These are phyloP conservation scores for Conistra vaccinii DNA, from an alignment of 2,888 invertebrate species.

Conservation along the genomic window DNA sequence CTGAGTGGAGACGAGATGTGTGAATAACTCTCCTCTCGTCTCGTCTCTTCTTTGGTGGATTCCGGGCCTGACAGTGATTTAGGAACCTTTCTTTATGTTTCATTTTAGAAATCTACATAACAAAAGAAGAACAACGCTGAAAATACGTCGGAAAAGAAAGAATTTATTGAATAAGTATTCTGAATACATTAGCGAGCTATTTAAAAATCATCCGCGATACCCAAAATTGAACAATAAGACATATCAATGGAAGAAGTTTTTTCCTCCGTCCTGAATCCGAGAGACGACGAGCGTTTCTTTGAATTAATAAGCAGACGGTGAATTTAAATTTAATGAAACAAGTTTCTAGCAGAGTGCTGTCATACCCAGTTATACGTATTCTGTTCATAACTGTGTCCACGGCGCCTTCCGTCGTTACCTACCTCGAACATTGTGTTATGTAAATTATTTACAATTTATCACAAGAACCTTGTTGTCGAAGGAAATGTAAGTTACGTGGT, in stretches of 20 bases:
- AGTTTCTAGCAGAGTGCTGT: constrained; percentile 80
- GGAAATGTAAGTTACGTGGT: constrained; percentile 47
- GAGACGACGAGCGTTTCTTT: constrained; percentile 78
- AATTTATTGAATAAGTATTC: constrained; percentile 55
- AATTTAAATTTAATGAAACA: constrained; percentile 89
- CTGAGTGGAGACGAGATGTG: too few species aligned
- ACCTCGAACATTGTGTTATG: constrained; percentile 76
- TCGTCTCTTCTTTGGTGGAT: too few species aligned
- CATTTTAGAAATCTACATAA: neutral
- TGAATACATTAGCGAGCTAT: constrained; percentile 58
- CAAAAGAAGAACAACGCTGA: constrained; percentile 19
- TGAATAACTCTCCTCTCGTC: too few species aligned
- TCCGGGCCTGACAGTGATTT: neutral
- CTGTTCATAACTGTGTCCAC: constrained; percentile 75
- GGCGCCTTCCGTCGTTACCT: constrained; percentile 71
- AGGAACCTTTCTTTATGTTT: neutral
- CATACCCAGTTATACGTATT: constrained; percentile 78
- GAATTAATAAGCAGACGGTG: constrained; percentile 86
- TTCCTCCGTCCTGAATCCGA: constrained; percentile 72
- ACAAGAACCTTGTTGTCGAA: constrained; percentile 41
- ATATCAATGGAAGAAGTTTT: constrained; percentile 76
- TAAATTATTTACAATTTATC: constrained; percentile 72
- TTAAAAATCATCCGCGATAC: constrained; percentile 66
- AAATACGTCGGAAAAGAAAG: constrained; percentile 43
- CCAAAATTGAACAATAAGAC: constrained; percentile 74